These are phyloP conservation scores for Cheirogaleus medius DNA, from an alignment of 2,113 vertebrate species.

Conservation along the genomic window DNA sequence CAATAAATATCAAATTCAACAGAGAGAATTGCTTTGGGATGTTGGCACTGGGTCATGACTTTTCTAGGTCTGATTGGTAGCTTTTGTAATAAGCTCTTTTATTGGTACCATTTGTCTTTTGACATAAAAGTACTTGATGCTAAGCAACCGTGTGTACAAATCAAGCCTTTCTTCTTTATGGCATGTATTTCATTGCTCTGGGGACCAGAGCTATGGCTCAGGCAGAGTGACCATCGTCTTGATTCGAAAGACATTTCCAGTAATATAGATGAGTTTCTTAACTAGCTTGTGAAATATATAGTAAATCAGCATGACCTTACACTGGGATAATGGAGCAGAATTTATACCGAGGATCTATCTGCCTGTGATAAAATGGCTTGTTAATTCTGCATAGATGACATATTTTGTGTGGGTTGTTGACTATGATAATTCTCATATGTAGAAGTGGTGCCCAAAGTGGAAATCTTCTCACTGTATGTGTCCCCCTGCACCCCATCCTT, in stretches of 20 bases:
- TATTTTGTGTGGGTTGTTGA: not conserved
- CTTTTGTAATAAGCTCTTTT: slow-evolving; percentile 61
- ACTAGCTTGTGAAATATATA: slow-evolving; percentile 1
- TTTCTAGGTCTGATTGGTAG: slow-evolving; percentile 47
- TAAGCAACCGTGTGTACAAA: slow-evolving; percentile 64
- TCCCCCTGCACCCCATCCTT: not conserved
- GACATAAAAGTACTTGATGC: slow-evolving; percentile 58
- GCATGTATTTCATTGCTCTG: not conserved
- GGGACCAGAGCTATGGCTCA: not conserved
- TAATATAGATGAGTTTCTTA: slow-evolving; percentile 7
- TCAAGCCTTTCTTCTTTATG: slow-evolving; percentile 31
- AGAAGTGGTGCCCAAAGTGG: not conserved
- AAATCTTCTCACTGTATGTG: not conserved
- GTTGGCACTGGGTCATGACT: slow-evolving; percentile 47
- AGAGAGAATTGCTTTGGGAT: slow-evolving; percentile 46
- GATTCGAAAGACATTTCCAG: not conserved
- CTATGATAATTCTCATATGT: not conserved
- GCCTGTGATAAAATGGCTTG: slow-evolving; percentile 21
- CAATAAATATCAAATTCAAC: slow-evolving; percentile 54
- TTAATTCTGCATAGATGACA: slow-evolving; percentile 24
- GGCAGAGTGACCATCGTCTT: not conserved
- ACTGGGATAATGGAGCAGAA: not conserved
- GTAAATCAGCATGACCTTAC: not conserved
- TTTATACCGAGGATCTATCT: not conserved
- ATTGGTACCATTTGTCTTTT: slow-evolving; percentile 68